Percentiles rank a stretch among this genome's conserved stretches.
phyloP scores from a whole-genome alignment of 2,113 vertebrate species.

The Rhegmatorhina hoffmannsi region DNA sequence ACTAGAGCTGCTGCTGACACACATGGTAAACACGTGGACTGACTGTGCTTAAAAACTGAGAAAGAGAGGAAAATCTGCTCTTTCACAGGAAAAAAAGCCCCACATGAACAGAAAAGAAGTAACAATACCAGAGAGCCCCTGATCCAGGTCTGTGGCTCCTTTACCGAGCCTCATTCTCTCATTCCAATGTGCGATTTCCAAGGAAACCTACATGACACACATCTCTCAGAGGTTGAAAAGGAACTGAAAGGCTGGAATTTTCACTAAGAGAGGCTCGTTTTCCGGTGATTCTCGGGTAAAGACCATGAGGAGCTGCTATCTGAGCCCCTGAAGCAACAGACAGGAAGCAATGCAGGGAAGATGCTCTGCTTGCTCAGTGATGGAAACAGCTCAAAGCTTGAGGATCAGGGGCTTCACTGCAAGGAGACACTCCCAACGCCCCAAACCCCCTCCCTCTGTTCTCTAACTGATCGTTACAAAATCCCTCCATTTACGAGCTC shows the following conservation, averaged over 20 bases:
- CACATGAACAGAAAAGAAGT: background rate
- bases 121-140: background rate
- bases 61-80: background rate
- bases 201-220: background rate
- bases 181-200: background rate
- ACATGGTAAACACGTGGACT: background rate
- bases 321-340: background rate
- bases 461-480: background rate
- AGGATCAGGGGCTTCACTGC: background rate
- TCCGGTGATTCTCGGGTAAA: background rate
- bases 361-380: background rate
- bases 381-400: fast-evolving
- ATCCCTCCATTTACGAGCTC: fast-evolving
- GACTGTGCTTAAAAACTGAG: background rate
- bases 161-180: background rate
- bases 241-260: background rate
- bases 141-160: background rate
- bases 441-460: background rate
- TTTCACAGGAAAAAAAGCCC: background rate
- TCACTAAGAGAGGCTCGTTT: background rate
- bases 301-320: background rate
- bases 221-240: background rate
- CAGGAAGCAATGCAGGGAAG: background rate
- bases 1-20: background rate
- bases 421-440: background rate